Evolutionary conservation across 2,888 invertebrate genomes (phyloP).

Genomic region (Pogonocherus hispidulus): DNA sequence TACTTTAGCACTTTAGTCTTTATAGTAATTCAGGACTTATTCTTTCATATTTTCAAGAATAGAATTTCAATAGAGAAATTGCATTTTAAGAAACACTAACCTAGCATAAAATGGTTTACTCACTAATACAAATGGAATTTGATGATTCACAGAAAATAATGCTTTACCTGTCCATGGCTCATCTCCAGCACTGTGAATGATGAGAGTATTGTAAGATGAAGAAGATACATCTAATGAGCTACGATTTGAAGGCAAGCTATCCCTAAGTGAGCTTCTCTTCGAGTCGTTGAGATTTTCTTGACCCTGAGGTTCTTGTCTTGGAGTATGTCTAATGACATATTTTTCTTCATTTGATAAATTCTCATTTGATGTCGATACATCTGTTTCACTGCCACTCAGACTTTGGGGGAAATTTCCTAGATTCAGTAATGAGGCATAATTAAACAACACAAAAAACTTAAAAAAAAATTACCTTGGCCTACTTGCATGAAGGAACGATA

Average conservation of each 20-base stretch:
- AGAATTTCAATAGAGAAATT: no score
- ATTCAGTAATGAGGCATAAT: slow-evolving; percentile 9
- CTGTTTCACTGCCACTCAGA: slow-evolving; percentile 88
- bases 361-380: slow-evolving; percentile 91
- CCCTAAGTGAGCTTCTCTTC: slow-evolving; percentile 75
- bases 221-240: slow-evolving; percentile 82
- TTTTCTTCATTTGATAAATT: slow-evolving; percentile 89
- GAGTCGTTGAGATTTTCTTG: slow-evolving; percentile 82
- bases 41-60: no score
- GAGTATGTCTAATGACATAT: slow-evolving; percentile 85
- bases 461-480: slow-evolving; percentile 54
- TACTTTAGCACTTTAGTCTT: no score
- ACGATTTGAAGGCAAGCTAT: slow-evolving; percentile 74
- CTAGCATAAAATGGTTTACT: background rate
- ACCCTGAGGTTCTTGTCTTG: slow-evolving; percentile 92
- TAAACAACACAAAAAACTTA: slow-evolving; percentile 12
- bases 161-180: slow-evolving; percentile 77
- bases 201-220: slow-evolving; percentile 86
- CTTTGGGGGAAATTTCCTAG: slow-evolving; percentile 77
- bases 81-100: no score
- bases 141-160: background rate
- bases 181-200: slow-evolving; percentile 83
- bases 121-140: background rate
- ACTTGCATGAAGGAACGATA: slow-evolving; percentile 59
- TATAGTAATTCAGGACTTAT: no score